Percentiles rank a stretch among this genome's conserved stretches.
These are phyloP conservation scores for Mormyrus proboscirostris DNA, from an alignment of 2,797 vertebrate genomes.

Conservation along the genomic window DNA sequence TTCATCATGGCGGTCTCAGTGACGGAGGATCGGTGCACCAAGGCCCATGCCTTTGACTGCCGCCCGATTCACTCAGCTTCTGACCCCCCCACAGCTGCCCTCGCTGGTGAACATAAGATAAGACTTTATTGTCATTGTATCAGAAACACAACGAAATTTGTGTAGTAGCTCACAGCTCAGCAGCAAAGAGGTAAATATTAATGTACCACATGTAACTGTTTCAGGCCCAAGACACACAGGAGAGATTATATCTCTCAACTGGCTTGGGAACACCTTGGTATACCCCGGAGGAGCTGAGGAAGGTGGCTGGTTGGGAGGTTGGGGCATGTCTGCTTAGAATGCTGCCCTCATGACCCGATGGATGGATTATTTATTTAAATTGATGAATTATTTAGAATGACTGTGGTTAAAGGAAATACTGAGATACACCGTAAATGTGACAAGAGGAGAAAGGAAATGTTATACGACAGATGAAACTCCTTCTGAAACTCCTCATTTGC, in stretches of 20 bases:
- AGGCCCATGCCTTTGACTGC: not conserved
- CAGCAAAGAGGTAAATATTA: too few relatives aligned
- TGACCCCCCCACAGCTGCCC: not conserved
- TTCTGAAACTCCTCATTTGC: not conserved
- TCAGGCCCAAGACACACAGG: not conserved
- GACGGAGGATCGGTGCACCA: not conserved
- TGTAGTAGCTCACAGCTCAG: too few relatives aligned
- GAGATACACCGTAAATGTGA: not conserved
- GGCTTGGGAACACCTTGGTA: not conserved
- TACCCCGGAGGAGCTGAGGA: not conserved
- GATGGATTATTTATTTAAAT: not conserved
- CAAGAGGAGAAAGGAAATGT: not conserved
- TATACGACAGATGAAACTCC: not conserved
- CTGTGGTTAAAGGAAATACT: not conserved
- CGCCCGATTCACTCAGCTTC: not conserved
- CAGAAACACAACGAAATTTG: too few relatives aligned
- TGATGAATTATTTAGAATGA: not conserved
- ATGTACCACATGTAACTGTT: not conserved
- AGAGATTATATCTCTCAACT: not conserved
- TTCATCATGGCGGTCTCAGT: not conserved
- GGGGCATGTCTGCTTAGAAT: not conserved
- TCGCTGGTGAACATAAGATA: not conserved
- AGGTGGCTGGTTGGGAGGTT: not conserved
- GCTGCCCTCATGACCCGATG: not conserved
- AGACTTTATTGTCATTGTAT: too few relatives aligned